phyloP scores from a whole-genome alignment of 1,140 invertebrate species.

The Drosophila ironensis region DNA sequence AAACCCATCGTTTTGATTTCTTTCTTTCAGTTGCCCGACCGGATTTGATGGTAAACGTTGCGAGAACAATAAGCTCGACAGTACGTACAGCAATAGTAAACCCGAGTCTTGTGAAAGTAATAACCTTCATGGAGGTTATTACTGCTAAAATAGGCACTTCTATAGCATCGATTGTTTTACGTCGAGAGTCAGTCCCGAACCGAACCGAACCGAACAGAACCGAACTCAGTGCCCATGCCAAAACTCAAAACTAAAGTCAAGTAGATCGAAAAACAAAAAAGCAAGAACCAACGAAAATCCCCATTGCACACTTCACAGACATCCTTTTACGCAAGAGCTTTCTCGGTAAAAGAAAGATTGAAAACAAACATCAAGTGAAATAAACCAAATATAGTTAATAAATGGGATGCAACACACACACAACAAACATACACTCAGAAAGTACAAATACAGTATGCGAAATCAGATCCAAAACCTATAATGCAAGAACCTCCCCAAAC shows the following conservation, averaged over 20 bases:
- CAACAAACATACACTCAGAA: constrained; percentile 36
- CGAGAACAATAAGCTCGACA: constrained; percentile 83
- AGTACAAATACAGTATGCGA: constrained; percentile 72
- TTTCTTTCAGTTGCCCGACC: constrained; percentile 89
- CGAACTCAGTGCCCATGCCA: constrained; percentile 48
- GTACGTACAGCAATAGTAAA: constrained; percentile 81
- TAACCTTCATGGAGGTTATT: constrained; percentile 75
- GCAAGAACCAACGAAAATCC: constrained; percentile 19
- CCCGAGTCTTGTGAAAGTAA: constrained; percentile 67
- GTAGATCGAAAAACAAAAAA: not conserved
- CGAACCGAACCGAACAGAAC: constrained; percentile 18
- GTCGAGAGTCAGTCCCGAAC: constrained; percentile 48
- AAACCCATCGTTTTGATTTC: constrained; percentile 11
- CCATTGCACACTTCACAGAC: constrained; percentile 25
- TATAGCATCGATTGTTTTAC: constrained; percentile 82
- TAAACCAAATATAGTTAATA: constrained; percentile 78
- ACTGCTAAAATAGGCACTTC: constrained; percentile 82
- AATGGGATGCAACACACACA: constrained; percentile 18
- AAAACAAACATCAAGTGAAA: constrained; percentile 35
- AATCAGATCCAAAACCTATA: constrained; percentile 31
- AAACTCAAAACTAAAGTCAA: constrained; percentile 14
- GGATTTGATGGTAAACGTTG: constrained; percentile 92
- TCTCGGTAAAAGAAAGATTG: constrained; percentile 6
- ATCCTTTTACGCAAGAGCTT: constrained; percentile 6
- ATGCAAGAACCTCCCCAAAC: not conserved